Conservation (phyloP, 2,888 invertebrate species). For the Platycnemis pennipes region DNA sequence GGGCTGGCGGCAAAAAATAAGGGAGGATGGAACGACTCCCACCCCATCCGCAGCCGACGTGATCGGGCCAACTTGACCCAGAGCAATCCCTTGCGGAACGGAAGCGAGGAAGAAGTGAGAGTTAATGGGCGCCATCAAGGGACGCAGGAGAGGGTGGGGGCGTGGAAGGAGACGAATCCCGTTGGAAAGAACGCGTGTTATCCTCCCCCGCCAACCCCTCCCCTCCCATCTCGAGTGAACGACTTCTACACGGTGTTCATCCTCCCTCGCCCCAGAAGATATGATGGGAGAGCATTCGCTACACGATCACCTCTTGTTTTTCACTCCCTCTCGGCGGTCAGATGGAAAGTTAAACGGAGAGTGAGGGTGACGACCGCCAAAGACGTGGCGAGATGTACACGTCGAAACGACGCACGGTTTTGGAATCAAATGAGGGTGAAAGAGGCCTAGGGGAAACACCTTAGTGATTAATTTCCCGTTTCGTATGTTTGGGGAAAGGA, state of each 20-base stretch:
- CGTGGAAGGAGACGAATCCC: background rate
- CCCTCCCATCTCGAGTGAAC: background rate
- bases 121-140: slow-evolving; percentile 28
- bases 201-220: background rate
- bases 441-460: too few species aligned
- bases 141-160: background rate
- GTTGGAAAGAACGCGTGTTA: background rate
- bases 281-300: background rate
- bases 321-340: background rate
- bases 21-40: background rate
- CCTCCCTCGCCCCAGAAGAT: background rate
- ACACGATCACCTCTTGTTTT: background rate
- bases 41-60: background rate
- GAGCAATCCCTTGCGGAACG: slow-evolving; percentile 47
- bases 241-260: background rate
- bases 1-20: background rate
- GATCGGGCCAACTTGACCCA: slow-evolving; percentile 50
- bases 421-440: too few species aligned
- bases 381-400: background rate
- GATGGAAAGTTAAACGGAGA: background rate
- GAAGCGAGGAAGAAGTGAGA: slow-evolving; percentile 54
- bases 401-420: background rate
- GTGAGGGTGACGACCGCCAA: background rate
- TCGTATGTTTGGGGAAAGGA: too few species aligned
- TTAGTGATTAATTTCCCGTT: too few species aligned